Conservation (phyloP, 1,140 invertebrate genomes). For the Akabosia matsudoensis region DNA sequence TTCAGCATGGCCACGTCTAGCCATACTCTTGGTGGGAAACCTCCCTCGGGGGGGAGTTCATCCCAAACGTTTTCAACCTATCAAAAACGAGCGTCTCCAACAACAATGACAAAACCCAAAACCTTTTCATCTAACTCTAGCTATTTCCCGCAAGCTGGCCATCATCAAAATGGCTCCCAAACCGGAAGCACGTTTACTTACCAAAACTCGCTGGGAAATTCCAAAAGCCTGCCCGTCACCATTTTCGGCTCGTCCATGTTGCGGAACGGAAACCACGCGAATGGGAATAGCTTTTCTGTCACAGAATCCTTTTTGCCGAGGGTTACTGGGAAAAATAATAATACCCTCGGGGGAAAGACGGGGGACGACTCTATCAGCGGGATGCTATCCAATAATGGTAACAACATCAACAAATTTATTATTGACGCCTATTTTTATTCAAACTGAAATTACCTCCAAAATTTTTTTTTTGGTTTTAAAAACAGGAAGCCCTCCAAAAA, state of each 20-base stretch:
- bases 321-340: slow-evolving; percentile 35
- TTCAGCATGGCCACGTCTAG: slow-evolving; percentile 33
- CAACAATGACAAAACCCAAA: slow-evolving; percentile 24
- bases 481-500: slow-evolving; percentile 36
- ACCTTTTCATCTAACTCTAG: slow-evolving; percentile 13
- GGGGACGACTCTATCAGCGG: no score
- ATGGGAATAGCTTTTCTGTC: slow-evolving; percentile 16
- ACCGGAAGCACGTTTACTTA: slow-evolving; percentile 1
- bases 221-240: slow-evolving; percentile 29
- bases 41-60: no score
- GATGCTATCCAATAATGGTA: neutral
- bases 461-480: neutral
- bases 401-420: slow-evolving; percentile 20
- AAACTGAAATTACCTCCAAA: neutral
- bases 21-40: neutral
- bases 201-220: slow-evolving; percentile 14
- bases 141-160: slow-evolving; percentile 15
- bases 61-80: slow-evolving; percentile 7
- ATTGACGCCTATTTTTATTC: neutral
- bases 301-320: slow-evolving; percentile 42
- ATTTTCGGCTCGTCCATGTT: slow-evolving; percentile 43
- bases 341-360: no score
- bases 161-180: neutral
- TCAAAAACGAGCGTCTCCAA: slow-evolving; percentile 30
- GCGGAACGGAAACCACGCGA: slow-evolving; percentile 4